Evolutionary conservation across 1,140 invertebrate species (phyloP), one percentile per base, ranked within the genome.

Genomic region (Lineus longissimus): DNA sequence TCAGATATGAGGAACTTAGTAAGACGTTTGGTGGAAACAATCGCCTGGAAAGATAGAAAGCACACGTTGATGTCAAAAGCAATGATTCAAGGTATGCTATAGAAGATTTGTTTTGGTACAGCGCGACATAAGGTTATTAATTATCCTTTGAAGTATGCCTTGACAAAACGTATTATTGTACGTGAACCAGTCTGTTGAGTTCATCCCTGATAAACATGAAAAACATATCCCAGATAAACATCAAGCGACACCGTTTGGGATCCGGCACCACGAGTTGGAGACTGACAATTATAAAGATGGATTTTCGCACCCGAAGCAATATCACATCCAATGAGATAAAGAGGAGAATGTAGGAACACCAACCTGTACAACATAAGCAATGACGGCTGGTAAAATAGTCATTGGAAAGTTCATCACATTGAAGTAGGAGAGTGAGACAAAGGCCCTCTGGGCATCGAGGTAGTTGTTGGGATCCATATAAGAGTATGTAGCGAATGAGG

Each of bases 401-500:
- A 88, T 85, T 71, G 96, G 94, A 81, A 97, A 95, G 76, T 95
- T 88, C 70, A 99, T 88, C 72, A 98, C 94, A 84, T 98, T 98
- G 86, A 99, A 98, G 73, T 98, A 88, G 77, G 95, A 92, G 70
- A 99, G 86, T 69, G 95, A 94, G 65, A 98, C 95, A 86, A 99
- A 99, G 69, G 86, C 86, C 69, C 84, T 86, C 69, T 86, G 78
- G 9, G 87, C 83, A 78, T 86, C 85, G 47, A 82, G 66, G n/a
- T 80, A 65, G 60, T 82, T 79, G 41, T 75, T 65, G 7, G 63
- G 68, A 64, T 82, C 79, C 13, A 80, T 73, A 13, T 86, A 40
- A 2, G 86, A 79, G 74, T 81, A 86, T 2, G 81, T 71, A 31
- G 79, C 81, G 71, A 82, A 98, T 73, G 94, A 92, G 13, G 73